Evolutionary conservation across 1,140 invertebrate genomes (phyloP).

Genomic region (Heliothis subflexa): DNA sequence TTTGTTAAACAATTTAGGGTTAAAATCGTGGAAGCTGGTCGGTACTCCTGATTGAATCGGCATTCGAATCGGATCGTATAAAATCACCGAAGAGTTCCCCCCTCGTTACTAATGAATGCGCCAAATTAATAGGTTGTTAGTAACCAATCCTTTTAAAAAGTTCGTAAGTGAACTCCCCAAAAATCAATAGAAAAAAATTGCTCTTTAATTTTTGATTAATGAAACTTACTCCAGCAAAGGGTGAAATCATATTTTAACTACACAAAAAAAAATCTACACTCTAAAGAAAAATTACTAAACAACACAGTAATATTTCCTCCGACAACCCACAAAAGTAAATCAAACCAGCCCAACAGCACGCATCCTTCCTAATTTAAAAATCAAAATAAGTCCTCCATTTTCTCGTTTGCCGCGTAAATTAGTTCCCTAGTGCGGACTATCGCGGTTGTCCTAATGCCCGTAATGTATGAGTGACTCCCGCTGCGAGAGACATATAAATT

Average conservation of each 20-base stretch:
- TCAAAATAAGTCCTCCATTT: slow-evolving; percentile 26
- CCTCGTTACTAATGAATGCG: slow-evolving; percentile 35
- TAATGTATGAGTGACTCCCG: slow-evolving; percentile 69
- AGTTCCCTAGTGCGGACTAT: slow-evolving; percentile 41
- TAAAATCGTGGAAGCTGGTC: background rate
- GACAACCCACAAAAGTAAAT: slow-evolving; percentile 11
- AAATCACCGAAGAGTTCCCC: slow-evolving; percentile 18
- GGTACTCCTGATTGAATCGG: slow-evolving; percentile 10
- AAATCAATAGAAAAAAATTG: slow-evolving; percentile 1
- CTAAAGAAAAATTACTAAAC: background rate
- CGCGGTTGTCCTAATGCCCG: slow-evolving; percentile 63
- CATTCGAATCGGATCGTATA: slow-evolving; percentile 32
- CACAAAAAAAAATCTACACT: no score
- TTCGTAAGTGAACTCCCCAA: slow-evolving; percentile 5
- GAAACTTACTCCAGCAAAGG: no score
- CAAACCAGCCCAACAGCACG: background rate
- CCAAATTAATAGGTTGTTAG: slow-evolving; percentile 39
- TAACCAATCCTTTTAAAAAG: slow-evolving; percentile 34
- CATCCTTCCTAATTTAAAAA: slow-evolving; percentile 29
- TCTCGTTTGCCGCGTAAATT: slow-evolving; percentile 31
- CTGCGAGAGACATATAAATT: slow-evolving; percentile 75
- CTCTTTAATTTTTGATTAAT: slow-evolving; percentile 8
- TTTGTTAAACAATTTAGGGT: slow-evolving; percentile 20
- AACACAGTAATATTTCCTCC: background rate
- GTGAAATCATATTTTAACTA: no score